These are phyloP conservation scores for Chinchilla lanigera DNA, from an alignment of 2,113 vertebrate genomes.

Conservation along the genomic window DNA sequence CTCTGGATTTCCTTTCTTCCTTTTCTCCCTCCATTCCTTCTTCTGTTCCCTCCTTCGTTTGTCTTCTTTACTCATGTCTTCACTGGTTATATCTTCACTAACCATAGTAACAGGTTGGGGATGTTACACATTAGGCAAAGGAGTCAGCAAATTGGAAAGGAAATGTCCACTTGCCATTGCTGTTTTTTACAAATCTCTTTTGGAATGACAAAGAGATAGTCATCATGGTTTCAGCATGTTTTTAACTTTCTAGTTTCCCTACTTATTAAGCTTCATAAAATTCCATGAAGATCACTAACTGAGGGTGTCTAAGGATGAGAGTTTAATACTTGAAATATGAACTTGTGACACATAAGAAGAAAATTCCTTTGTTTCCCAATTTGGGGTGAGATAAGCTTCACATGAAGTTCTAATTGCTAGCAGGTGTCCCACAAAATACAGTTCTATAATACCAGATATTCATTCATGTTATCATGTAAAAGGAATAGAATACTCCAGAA, in stretches of 20 bases:
- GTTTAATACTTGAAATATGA: neutral
- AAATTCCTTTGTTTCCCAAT: neutral
- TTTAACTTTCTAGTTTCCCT: neutral
- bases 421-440: neutral
- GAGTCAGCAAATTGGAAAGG: neutral
- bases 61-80: neutral
- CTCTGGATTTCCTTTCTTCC: no score
- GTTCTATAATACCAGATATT: neutral
- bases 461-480: neutral
- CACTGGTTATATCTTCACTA: neutral
- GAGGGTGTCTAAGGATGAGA: neutral
- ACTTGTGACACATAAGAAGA: neutral
- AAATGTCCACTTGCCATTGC: no score
- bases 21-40: neutral
- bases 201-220: neutral
- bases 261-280: neutral
- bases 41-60: neutral
- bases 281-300: neutral
- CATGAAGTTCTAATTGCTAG: neutral
- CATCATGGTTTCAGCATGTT: neutral
- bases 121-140: neutral
- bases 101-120: accelerated
- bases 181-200: neutral
- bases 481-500: neutral
- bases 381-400: neutral